Evolutionary conservation across 2,113 vertebrate species (phyloP).

Genomic region (Scomber scombrus): DNA sequence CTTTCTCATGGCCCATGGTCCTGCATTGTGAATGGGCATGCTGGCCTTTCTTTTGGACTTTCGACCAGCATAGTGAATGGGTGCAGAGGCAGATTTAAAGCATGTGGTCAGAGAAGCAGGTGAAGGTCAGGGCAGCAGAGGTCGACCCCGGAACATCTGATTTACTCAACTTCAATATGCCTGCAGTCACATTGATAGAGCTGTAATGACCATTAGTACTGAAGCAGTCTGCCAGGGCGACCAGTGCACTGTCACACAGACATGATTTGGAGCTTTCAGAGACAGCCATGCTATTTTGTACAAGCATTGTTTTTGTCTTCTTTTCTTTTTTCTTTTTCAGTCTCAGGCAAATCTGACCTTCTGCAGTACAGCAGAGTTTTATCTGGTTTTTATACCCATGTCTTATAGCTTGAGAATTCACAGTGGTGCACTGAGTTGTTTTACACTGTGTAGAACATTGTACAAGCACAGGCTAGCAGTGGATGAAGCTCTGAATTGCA

Average conservation of each 20-base stretch:
- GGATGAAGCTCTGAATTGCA: too few species aligned
- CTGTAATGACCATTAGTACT: conserved; percentile 59
- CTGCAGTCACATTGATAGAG: conserved; percentile 61
- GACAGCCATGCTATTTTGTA: neutral
- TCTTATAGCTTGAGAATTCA: too few species aligned
- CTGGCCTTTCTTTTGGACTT: conserved; percentile 63
- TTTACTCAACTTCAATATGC: conserved; percentile 71
- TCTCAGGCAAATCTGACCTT: too few species aligned
- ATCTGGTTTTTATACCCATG: too few species aligned
- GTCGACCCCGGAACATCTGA: conserved; percentile 79
- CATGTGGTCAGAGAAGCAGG: conserved; percentile 77
- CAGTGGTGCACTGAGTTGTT: too few species aligned
- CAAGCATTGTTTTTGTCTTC: too few species aligned
- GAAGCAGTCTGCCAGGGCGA: conserved; percentile 50
- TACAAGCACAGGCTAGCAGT: too few species aligned
- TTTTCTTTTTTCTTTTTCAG: too few species aligned
- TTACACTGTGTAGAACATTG: too few species aligned
- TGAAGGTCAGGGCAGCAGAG: conserved; percentile 83
- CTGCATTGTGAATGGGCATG: conserved; percentile 64
- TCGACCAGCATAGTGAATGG: conserved; percentile 66
- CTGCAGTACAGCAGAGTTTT: too few species aligned
- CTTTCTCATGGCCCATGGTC: conserved; percentile 70
- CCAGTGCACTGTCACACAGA: conserved; percentile 38
- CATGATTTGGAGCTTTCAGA: conserved; percentile 32
- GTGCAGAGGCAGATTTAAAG: conserved; percentile 78